Evolutionary conservation across 2,113 vertebrate species (phyloP).

Genomic region (Tichodroma muraria): DNA sequence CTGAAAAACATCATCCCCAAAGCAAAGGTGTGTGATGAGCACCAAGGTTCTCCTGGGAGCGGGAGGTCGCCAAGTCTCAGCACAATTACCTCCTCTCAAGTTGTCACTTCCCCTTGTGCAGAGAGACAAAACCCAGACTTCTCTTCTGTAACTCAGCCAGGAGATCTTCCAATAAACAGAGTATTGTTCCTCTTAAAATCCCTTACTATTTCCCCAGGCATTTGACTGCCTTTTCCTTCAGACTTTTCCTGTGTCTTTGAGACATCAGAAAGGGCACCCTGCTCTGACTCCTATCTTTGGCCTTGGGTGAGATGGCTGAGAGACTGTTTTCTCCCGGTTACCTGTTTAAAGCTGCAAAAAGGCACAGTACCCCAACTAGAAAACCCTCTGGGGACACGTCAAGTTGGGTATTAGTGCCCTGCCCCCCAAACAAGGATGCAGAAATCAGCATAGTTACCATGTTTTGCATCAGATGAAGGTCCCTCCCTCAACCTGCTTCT

Average conservation of each 20-base stretch:
- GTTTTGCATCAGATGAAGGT: background rate
- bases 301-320: background rate
- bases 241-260: background rate
- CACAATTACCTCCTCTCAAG: background rate
- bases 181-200: background rate
- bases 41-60: background rate
- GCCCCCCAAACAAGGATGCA: background rate
- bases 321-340: background rate
- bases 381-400: rapidly evolving
- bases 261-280: background rate
- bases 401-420: background rate
- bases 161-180: background rate
- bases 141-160: background rate
- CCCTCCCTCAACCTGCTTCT: background rate
- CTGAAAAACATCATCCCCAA: background rate
- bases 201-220: background rate
- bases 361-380: rapidly evolving
- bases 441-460: background rate
- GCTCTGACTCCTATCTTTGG: background rate
- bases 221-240: background rate
- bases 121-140: background rate
- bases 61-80: background rate
- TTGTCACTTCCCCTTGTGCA: background rate
- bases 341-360: background rate
- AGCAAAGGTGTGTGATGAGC: background rate